Conservation (phyloP, 2,888 invertebrate species). For the Drosophila sordidula region DNA sequence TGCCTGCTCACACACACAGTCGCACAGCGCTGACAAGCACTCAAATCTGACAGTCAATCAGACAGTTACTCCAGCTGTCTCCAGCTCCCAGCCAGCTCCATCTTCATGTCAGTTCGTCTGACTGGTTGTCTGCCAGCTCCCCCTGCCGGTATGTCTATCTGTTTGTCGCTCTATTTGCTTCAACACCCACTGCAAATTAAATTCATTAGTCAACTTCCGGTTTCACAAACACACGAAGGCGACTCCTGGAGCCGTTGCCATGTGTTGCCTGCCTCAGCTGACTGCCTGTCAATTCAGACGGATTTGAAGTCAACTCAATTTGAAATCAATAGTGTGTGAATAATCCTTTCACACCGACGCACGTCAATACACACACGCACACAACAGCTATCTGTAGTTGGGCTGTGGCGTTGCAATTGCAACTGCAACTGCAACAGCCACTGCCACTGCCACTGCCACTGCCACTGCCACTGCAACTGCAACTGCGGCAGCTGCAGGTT, state of each 20-base stretch:
- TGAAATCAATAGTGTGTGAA: slow-evolving; percentile 85
- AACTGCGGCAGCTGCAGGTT: slow-evolving; percentile 58
- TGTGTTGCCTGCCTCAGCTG: slow-evolving; percentile 58
- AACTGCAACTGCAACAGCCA: no score
- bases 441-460: slow-evolving; percentile 19
- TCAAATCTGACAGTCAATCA: slow-evolving; percentile 57
- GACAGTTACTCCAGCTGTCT: slow-evolving; percentile 36
- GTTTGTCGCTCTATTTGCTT: slow-evolving; percentile 78
- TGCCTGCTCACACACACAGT: slow-evolving; percentile 13
- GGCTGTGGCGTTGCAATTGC: no score
- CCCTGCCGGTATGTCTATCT: slow-evolving; percentile 38
- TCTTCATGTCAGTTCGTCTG: slow-evolving; percentile 5
- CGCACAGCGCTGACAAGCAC: slow-evolving; percentile 22
- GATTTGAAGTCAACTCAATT: slow-evolving; percentile 85
- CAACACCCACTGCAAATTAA: slow-evolving; percentile 83
- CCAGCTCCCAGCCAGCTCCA: slow-evolving; percentile 2
- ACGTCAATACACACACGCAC: slow-evolving; percentile 37
- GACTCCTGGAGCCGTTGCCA: slow-evolving; percentile 53
- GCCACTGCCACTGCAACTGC: slow-evolving; percentile 29
- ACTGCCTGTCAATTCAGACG: slow-evolving; percentile 83
- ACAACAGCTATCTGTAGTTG: slow-evolving; percentile 19
- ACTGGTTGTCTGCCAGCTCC: slow-evolving; percentile 14
- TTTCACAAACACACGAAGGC: slow-evolving; percentile 40
- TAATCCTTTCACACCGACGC: slow-evolving; percentile 82
- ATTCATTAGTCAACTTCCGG: slow-evolving; percentile 84